Base-by-base conservation (phyloP, 2,888 invertebrate species). In the Labia minor region DNA sequence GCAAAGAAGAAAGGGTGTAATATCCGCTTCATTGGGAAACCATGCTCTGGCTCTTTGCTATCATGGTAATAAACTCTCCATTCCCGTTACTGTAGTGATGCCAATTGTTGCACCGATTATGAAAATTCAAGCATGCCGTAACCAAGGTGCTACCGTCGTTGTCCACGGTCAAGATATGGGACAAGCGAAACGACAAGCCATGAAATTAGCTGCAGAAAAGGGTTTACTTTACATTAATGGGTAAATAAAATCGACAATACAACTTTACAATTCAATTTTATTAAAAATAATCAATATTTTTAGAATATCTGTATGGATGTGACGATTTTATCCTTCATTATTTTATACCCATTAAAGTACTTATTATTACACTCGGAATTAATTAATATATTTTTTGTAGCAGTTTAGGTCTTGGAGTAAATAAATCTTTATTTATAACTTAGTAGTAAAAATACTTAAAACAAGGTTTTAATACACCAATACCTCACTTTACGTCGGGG, bases 11-110 rank as follows among this genome's bases (percentile, higher is more conserved):
- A 79, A 77, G 1, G 96, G 96, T 1, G 93, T 96, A 0, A 91
- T 95, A 68, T 92, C 95, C 0, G 95, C 96, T 0, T 95, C 95
- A 0, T 83, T 95, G 66, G 96, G 96, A 0, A 97, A 96, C 77
- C 96, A 97, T 78, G 95, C 97, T 0, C 86, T 92, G 72, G 88
- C 87, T 0, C 79, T 92, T 63, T 86, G 88, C 71, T 93, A 89
- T 76, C 92, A 92, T 75, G 92, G 91, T 0, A 80, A 83, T 71
- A 81, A 83, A 68, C 80, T 92, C 8, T 80, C 81, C 61, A 82
- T 90, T 20, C 86, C 89, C 0, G 85, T 86, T 0, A 91, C 90
- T 0, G 92, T 97, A 3, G 91, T 97, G n/a, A 96, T 97, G 96
- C 96, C 96, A 0, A 86, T 86, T 61, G 86, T 92, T 0, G 96